Base-by-base conservation (phyloP, 2,113 vertebrate species). In the Synodontis membranacea region DNA sequence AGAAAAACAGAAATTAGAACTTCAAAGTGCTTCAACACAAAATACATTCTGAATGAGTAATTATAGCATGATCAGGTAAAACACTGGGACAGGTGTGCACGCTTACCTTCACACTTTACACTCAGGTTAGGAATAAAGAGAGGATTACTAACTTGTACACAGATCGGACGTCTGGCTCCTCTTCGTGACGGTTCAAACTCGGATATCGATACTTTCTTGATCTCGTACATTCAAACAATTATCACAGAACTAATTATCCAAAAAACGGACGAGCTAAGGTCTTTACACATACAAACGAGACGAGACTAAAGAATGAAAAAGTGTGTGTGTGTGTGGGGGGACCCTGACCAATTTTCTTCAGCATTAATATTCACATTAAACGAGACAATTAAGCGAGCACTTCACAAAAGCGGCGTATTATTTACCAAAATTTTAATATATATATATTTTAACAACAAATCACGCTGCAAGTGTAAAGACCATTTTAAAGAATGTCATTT, bases 101-200 rank as follows among this genome's bases (percentile, higher is more conserved):
- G 68, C 85, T 86, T 82, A 86, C 80, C 86, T 82, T 74, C 39
- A 78, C 42, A 31, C 31, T 28, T 50, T 19, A 81, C 42, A 82
- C 58, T 44, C 28, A 42, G 19, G 34, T 54, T 72, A 39, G 48
- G 8, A 50, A 82, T 28, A 62, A 37, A 39, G 25, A 80, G 5
- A 74, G 15, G 6, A 84, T 74, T 44, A 84, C 54, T 86, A 75
- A 86, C 80, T 60, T 37, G 64, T 14, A 72, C 25, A 86, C 52
- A 31, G 54, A 84, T 21, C 70, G 23, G 72, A 80, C 37, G 46
- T 54, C 17, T 14, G 74, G 46, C 46, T 80, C 44, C 76, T 86
- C 84, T 66, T 86, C 84, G 4, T 62, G n/a, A 34, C 14, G 14
- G 25, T 31, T 76, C 25, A 3, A 50, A 74, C 70, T 48, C 25